Evolutionary conservation across 2,888 invertebrate genomes (phyloP), one percentile per base, ranked within the genome.

Genomic region (Drosophila testacea): DNA sequence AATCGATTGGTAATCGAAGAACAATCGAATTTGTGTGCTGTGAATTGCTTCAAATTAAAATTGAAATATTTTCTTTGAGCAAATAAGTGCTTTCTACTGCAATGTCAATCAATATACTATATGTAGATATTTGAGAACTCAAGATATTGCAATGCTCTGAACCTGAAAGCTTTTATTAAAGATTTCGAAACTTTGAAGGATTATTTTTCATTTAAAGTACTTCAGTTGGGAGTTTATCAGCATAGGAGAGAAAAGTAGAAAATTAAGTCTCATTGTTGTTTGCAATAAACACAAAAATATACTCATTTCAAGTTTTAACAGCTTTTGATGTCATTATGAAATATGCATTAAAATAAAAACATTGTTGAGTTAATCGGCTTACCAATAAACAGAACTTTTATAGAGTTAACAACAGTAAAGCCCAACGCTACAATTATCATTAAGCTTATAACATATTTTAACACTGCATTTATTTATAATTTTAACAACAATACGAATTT

Each of bases 311-410:
- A n/a, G 27, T 38, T 51, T 38, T 27, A 27, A 27, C 7, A 27
- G 38, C 27, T 27, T 7, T 41, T 54, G 16, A 38, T n/a, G 39
- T 10, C 13, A 13, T 13, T 16, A 28, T 41, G 6, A 54, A 54
- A 38, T 51, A n/a, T 22, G 22, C 7, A 10, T 32, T 11, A 3
- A 41, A 39, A 47, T 44, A 27, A 10, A 5, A 36, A 11, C 10
- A 59, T 38, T 38, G 30, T 47, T 38, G 22, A 57, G 30, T 16
- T 22, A 59, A 41, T 39, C 59, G 39, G 48, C 48, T 50, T 59
- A 48, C 11, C 28, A 32, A 39, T 30, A 4, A 34, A 16, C 32
- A 41, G 13, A 7, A 41, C 9, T 16, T 16, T 32, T 13, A 4
- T 22, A 6, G n/a, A 41, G n/a, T 34, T 10, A n/a, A 55, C 44